Evolutionary conservation across 2,113 vertebrate genomes (phyloP).

Genomic region (Phoxinus phoxinus): DNA sequence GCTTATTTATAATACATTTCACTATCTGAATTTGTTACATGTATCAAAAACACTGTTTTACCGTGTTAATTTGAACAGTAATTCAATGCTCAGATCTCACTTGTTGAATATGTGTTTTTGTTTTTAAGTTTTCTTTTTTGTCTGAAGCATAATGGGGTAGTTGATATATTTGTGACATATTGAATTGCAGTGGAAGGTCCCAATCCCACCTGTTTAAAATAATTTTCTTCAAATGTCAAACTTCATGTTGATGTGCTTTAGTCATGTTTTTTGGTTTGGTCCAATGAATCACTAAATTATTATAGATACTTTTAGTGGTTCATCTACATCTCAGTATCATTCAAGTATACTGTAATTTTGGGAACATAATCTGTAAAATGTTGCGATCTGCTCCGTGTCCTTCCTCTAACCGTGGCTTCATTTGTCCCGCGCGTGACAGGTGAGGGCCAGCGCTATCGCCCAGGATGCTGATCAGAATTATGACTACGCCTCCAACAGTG

Average conservation of each 20-base stretch:
- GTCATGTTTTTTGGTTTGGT: not conserved
- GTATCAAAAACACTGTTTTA: not conserved
- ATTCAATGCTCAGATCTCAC: not conserved
- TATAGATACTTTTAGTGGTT: not conserved
- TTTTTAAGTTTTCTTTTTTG: not conserved
- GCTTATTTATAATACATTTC: not conserved
- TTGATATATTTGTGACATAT: not conserved
- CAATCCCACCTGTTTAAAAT: not conserved
- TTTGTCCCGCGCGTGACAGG: slow-evolving; percentile 67
- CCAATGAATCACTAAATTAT: not conserved
- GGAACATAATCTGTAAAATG: not conserved
- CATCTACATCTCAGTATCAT: not conserved
- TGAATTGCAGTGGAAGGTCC: too few relatives aligned
- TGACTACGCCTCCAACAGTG: slow-evolving; percentile 93
- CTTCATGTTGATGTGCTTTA: not conserved
- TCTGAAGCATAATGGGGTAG: not conserved
- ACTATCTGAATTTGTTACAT: not conserved
- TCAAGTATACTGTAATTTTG: not conserved
- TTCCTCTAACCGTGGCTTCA: slow-evolving; percentile 62
- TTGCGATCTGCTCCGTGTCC: slow-evolving; percentile 44
- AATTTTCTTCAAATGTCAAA: not conserved
- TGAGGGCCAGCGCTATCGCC: slow-evolving; percentile 82
- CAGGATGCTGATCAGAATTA: slow-evolving; percentile 90
- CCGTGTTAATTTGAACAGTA: not conserved
- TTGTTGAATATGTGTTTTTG: not conserved